A percentile compares a stretch with the other conserved stretches of the same genome.
Evolutionary conservation across 2,888 invertebrate species (phyloP).

Genomic region (Xestia ashworthii): DNA sequence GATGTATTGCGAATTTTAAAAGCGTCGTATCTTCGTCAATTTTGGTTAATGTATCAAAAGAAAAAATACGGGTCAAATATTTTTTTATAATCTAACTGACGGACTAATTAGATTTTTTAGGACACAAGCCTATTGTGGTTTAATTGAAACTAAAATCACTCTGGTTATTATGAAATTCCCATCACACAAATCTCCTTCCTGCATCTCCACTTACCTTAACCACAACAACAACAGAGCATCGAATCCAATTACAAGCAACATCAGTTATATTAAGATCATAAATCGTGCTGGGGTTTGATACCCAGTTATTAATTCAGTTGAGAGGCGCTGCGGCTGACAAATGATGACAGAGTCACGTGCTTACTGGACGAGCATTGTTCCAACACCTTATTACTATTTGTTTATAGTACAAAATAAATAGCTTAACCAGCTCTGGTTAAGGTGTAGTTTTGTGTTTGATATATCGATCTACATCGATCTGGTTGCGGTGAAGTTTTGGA

Average conservation of each 20-base stretch:
- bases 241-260: slow-evolving; percentile 47
- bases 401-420: background rate
- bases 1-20: too few species aligned
- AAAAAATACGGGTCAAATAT: too few species aligned
- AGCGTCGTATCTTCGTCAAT: too few species aligned
- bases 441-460: too few species aligned
- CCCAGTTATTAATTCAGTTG: slow-evolving; percentile 65
- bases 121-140: too few species aligned
- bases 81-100: too few species aligned
- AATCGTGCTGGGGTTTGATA: slow-evolving; percentile 64
- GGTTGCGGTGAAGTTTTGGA: too few species aligned
- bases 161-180: background rate
- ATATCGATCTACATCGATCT: too few species aligned
- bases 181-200: too few species aligned
- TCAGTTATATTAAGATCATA: slow-evolving; percentile 67
- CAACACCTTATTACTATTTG: slow-evolving; percentile 17
- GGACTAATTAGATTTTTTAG: too few species aligned
- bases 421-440: too few species aligned
- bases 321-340: slow-evolving; percentile 62
- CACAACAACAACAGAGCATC: slow-evolving; percentile 23
- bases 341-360: slow-evolving; percentile 63
- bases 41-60: too few species aligned
- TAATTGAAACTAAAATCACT: background rate
- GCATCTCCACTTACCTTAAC: background rate
- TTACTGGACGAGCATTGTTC: slow-evolving; percentile 56